Conservation (phyloP, 1,140 invertebrate genomes). For the Drosophila sucinea region DNA sequence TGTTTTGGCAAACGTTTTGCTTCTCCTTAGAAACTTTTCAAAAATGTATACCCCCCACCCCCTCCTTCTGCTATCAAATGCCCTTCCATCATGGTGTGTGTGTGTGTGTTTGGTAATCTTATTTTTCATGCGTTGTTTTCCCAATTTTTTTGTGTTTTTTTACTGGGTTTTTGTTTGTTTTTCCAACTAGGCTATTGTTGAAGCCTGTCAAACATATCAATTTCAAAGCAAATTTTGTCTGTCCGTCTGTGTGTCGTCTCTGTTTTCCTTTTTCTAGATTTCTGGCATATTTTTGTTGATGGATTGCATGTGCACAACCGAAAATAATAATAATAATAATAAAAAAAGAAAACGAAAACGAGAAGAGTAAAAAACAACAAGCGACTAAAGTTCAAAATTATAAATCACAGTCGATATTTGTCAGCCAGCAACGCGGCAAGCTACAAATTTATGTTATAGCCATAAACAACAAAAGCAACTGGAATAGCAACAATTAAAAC, state of each 20-base stretch:
- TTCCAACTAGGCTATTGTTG: constrained; percentile 34
- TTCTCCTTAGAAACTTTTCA: not conserved
- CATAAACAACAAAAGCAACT: constrained; percentile 43
- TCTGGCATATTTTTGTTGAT: constrained; percentile 71
- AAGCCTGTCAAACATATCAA: constrained; percentile 76
- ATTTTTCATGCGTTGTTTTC: constrained; percentile 2
- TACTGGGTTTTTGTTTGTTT: constrained; percentile 39
- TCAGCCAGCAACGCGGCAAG: constrained; percentile 12
- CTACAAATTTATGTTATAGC: constrained; percentile 58
- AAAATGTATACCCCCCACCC: not conserved
- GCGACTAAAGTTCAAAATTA: constrained; percentile 55
- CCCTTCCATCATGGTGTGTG: not conserved
- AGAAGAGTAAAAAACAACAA: constrained; percentile 15
- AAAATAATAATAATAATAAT: constrained; percentile 7
- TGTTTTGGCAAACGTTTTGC: not conserved
- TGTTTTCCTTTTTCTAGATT: constrained; percentile 60
- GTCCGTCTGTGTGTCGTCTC: constrained; percentile 30
- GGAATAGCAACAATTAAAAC: constrained; percentile 35
- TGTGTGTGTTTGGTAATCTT: not conserved
- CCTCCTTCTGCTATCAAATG: not conserved
- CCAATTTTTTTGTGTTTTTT: constrained; percentile 32
- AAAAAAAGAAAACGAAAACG: not conserved
- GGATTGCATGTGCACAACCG: constrained; percentile 60
- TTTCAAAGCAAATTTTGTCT: constrained; percentile 64
- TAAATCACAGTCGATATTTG: constrained; percentile 70